Evolutionary conservation across 2,113 vertebrate genomes (phyloP).

Genomic region (Probosciger aterrimus): DNA sequence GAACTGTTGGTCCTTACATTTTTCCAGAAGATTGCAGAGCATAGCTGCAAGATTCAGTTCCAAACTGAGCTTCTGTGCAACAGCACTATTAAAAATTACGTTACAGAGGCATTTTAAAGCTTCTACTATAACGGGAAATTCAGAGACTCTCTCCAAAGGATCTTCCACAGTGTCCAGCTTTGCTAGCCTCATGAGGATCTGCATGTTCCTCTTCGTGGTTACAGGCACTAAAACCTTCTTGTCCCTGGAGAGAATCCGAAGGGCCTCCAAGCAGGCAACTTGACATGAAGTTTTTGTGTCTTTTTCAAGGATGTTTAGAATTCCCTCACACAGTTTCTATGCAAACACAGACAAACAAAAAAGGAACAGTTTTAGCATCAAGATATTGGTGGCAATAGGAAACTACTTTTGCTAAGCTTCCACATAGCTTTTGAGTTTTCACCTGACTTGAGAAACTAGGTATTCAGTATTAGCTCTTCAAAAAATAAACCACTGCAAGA

Average conservation of each 20-base stretch:
- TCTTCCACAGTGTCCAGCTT: slow-evolving; percentile 74
- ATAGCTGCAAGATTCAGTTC: slow-evolving; percentile 87
- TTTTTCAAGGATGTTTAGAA: slow-evolving; percentile 83
- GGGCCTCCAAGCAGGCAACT: slow-evolving; percentile 88
- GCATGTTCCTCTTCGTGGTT: slow-evolving; percentile 88
- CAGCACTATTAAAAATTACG: slow-evolving; percentile 91
- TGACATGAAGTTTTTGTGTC: slow-evolving; percentile 82
- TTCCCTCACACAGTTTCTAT: slow-evolving; percentile 88
- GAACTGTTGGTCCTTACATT: slow-evolving; percentile 71
- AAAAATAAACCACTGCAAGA: not conserved
- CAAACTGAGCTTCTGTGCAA: slow-evolving; percentile 89
- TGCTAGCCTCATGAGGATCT: slow-evolving; percentile 85
- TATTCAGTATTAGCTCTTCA: not conserved
- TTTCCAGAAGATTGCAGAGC: slow-evolving; percentile 83
- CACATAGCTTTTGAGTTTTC: not conserved
- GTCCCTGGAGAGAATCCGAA: slow-evolving; percentile 95
- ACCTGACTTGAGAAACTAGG: not conserved
- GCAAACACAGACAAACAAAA: slow-evolving; percentile 25
- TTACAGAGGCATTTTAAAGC: slow-evolving; percentile 98
- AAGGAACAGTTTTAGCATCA: slow-evolving; percentile 24
- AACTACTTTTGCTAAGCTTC: not conserved
- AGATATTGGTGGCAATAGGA: not conserved
- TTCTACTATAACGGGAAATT: slow-evolving; percentile 90
- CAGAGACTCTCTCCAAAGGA: slow-evolving; percentile 72
- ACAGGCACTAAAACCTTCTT: slow-evolving; percentile 91